These are phyloP conservation scores for Sebastes trivittatus DNA, from an alignment of 2,797 vertebrate species.

Conservation along the genomic window DNA sequence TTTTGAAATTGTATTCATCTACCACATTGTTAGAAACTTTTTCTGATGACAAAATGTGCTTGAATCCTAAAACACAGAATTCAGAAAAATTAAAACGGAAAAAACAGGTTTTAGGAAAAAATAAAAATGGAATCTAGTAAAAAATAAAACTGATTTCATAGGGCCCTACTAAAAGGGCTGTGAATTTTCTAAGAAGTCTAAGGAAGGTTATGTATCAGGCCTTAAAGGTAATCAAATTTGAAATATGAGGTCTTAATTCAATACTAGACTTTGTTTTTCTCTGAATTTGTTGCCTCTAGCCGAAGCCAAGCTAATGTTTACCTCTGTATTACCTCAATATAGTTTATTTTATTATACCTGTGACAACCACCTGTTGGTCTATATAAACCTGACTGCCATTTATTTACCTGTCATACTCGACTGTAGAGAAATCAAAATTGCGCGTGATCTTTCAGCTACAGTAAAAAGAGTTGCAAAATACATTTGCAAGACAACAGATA, in stretches of 20 bases:
- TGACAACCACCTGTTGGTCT: not conserved
- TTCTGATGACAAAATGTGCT: no score
- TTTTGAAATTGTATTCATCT: no score
- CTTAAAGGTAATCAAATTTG: not conserved
- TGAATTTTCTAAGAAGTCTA: not conserved
- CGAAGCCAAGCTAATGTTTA: not conserved
- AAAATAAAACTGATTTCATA: no score
- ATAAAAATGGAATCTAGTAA: no score
- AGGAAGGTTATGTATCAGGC: not conserved
- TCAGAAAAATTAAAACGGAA: no score
- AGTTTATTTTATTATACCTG: not conserved
- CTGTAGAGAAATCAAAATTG: not conserved
- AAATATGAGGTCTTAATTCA: not conserved
- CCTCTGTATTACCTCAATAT: not conserved
- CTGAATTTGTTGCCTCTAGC: not conserved
- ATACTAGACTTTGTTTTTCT: not conserved
- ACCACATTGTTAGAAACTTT: no score
- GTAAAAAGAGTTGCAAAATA: not conserved
- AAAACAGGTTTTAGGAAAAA: no score
- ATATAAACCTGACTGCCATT: not conserved
- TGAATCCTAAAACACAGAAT: no score
- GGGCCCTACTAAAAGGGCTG: not conserved
- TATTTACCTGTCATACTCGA: not conserved
- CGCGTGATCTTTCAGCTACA: not conserved
- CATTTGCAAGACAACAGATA: not conserved